Evolutionary conservation across 2,797 vertebrate species (phyloP).

Genomic region (Coregonus ussuriensis): DNA sequence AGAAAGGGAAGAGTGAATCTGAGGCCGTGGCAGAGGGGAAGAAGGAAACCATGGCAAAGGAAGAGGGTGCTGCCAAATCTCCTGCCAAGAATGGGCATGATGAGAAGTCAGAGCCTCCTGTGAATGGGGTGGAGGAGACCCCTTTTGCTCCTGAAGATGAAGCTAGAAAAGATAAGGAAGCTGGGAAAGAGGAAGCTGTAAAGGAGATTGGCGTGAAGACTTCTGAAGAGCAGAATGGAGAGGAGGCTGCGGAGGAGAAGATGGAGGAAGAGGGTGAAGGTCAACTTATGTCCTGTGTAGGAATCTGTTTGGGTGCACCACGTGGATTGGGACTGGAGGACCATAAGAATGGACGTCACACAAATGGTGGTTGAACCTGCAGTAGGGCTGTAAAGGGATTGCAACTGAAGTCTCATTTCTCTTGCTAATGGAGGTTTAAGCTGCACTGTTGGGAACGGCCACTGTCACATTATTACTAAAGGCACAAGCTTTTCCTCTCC

Average conservation of each 20-base stretch:
- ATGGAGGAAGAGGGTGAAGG: constrained; percentile 63
- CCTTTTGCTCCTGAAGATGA: constrained; percentile 19
- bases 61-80: constrained; percentile 25
- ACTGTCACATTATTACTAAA: too few species aligned
- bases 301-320: constrained; percentile 53
- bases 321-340: background rate
- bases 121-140: constrained; percentile 32
- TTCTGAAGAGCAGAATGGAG: constrained; percentile 42
- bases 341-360: background rate
- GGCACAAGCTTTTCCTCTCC: background rate
- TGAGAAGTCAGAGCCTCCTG: constrained; percentile 22
- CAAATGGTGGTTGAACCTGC: background rate
- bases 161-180: background rate
- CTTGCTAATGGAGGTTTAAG: too few species aligned
- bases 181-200: constrained; percentile 27
- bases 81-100: constrained; percentile 21
- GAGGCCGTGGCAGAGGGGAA: constrained; percentile 51
- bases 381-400: background rate
- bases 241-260: constrained; percentile 53
- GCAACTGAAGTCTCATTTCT: too few species aligned
- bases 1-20: constrained; percentile 29
- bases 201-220: constrained; percentile 42
- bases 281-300: constrained; percentile 50
- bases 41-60: constrained; percentile 27
- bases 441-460: background rate